These are phyloP conservation scores for Sebastes minor DNA, from an alignment of 2,797 vertebrate genomes.

Conservation along the genomic window DNA sequence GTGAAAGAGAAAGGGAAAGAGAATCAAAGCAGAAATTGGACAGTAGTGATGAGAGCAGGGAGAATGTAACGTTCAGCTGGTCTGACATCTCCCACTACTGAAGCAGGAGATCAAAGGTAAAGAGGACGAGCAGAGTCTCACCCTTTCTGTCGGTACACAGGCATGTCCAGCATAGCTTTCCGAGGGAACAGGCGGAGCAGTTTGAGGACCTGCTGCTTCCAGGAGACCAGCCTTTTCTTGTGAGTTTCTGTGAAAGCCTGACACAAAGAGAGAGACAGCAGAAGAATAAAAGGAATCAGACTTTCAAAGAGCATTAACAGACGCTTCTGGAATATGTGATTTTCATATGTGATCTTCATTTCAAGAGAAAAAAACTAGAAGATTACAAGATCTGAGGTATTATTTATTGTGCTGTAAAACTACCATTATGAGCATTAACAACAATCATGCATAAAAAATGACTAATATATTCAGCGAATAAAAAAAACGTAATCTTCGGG, in stretches of 20 bases:
- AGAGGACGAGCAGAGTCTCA: conserved; percentile 59
- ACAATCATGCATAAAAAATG: background rate
- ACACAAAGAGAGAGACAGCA: conserved; percentile 7
- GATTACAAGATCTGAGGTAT: background rate
- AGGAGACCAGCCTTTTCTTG: conserved; percentile 92
- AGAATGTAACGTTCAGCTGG: conserved; percentile 14
- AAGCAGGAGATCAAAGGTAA: conserved; percentile 44
- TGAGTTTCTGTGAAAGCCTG: conserved; percentile 96
- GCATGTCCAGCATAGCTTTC: conserved; percentile 93
- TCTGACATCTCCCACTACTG: conserved; percentile 20
- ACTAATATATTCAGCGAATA: background rate
- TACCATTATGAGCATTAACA: background rate
- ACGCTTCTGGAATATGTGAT: conserved; percentile 4
- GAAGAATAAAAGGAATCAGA: background rate
- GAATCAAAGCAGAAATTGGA: conserved; percentile 24
- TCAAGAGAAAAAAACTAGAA: background rate
- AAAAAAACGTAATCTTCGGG: accelerated
- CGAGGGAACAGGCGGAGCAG: conserved; percentile 93
- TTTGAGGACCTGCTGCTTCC: conserved; percentile 98
- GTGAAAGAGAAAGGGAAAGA: conserved; percentile 6
- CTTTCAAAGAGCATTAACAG: background rate
- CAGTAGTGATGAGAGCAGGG: background rate
- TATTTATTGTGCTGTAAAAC: background rate
- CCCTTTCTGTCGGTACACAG: conserved; percentile 94
- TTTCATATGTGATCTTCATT: background rate